Evolutionary conservation across 1,140 invertebrate species (phyloP).

Genomic region (Holotrichia oblita): DNA sequence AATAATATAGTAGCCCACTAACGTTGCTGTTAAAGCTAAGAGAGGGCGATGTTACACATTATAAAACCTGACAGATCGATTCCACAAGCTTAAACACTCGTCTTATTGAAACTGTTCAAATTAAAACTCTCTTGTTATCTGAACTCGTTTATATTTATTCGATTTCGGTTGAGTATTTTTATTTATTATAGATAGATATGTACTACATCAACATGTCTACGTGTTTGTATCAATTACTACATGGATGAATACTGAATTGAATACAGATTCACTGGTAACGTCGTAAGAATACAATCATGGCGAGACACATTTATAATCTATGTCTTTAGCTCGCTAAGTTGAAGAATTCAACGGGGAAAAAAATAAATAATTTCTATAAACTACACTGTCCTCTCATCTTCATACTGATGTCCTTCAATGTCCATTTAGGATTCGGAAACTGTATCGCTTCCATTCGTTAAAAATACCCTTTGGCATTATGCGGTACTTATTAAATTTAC

Average conservation of each 20-base stretch:
- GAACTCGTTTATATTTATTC: background rate
- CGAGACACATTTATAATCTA: slow-evolving; percentile 1
- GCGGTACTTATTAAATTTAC: background rate
- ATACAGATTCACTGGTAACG: slow-evolving; percentile 35
- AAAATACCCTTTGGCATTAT: slow-evolving; percentile 25
- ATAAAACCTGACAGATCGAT: background rate
- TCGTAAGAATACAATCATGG: background rate
- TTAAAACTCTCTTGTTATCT: background rate
- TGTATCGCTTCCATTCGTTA: background rate
- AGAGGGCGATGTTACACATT: background rate
- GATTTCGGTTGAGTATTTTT: slow-evolving; percentile 6
- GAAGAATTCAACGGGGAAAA: background rate
- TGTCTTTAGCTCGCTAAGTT: background rate
- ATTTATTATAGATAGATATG: background rate
- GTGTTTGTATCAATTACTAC: slow-evolving; percentile 4
- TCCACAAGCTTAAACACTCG: background rate
- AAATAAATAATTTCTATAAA: slow-evolving; percentile 36
- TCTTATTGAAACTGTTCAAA: background rate
- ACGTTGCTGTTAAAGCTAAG: background rate
- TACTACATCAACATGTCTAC: background rate
- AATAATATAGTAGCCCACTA: background rate
- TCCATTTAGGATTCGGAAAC: background rate
- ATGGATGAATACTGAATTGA: slow-evolving; percentile 23
- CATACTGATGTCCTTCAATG: background rate
- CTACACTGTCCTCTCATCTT: slow-evolving; percentile 19